These are phyloP conservation scores for Collichthys lucidus DNA, from an alignment of 2,113 vertebrate species.

Conservation along the genomic window DNA sequence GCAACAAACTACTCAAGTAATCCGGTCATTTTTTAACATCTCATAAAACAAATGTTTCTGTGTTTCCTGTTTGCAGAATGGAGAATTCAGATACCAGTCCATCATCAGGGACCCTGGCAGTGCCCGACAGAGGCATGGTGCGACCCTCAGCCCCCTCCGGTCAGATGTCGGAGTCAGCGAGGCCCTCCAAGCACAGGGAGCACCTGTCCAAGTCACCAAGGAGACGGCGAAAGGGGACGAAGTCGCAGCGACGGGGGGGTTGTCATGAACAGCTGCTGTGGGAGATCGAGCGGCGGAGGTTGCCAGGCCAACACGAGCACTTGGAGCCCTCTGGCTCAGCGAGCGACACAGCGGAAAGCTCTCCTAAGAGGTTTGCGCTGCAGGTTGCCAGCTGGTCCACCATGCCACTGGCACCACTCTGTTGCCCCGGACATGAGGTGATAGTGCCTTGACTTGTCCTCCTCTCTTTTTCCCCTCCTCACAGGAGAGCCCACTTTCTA, in stretches of 20 bases:
- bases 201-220: conserved; percentile 77
- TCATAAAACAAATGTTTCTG: background rate
- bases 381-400: conserved; percentile 62
- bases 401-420: conserved; percentile 51
- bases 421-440: conserved; percentile 53
- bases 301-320: conserved; percentile 82
- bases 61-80: conserved; percentile 62
- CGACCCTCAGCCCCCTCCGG: conserved; percentile 29
- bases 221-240: conserved; percentile 80
- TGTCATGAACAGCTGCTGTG: conserved; percentile 78
- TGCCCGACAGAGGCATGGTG: conserved; percentile 31
- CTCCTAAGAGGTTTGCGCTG: conserved; percentile 81
- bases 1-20: background rate
- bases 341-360: conserved; percentile 78
- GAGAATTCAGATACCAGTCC: conserved; percentile 65
- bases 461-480: conserved; percentile 29
- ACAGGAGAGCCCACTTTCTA: conserved; percentile 86
- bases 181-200: conserved; percentile 68
- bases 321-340: conserved; percentile 69
- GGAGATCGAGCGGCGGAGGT: conserved; percentile 72
- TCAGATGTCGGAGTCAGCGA: conserved; percentile 56
- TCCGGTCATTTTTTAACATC: background rate
- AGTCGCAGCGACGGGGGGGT: conserved; percentile 69
- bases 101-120: background rate
- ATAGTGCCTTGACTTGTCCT: conserved; percentile 36